Evolutionary conservation across 2,888 invertebrate genomes (phyloP), one percentile per base, ranked within the genome.

Genomic region (Caenorhabditis macrosperma): DNA sequence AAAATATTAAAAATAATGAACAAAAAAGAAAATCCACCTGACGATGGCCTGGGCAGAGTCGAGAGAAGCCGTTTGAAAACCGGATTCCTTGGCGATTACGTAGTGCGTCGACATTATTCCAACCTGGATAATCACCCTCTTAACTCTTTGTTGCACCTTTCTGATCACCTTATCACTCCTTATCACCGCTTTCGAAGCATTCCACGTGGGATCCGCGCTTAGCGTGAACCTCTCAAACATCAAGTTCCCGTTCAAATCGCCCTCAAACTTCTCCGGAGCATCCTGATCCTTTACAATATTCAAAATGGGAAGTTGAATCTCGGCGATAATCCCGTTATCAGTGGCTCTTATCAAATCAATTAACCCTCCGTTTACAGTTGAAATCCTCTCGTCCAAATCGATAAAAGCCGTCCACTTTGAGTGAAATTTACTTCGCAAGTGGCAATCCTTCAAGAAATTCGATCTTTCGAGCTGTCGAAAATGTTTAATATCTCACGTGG

Each of bases 321-420:
- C 71, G 15, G 64, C 69, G 1, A 71, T 30, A 2, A 24, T n/a
- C 17, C 30, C 33, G 41, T 30, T 57, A 33, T 54, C 41, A 4
- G 52, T 22, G 9, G 7, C n/a, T 24, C 24, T 6, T 7, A 66
- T 7, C 15, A 38, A 15, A n/a, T 55, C 50, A 1, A 64, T 15
- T 6, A 52, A 35, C 9, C 26, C 12, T 1, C 44, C 4, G n/a
- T 35, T 22, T 15, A 28, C 7, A 1, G 38, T 35, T 0, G 52
- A 44, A 12, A 77, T 64, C 30, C 77, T 17, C 52, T 77, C 77
- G 35, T 77, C 77, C 4, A 77, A 52, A 59, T 77, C 77, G 24
- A 77, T 52, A 20, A 77, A 77, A 7, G 77, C 64, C 6, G 63
- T 55, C 77, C 77, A 77, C 59, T 77, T 77, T 0, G 77, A 63